Evolutionary conservation across 1,140 invertebrate species (phyloP), one percentile per base, ranked within the genome.

Genomic region (Coelopa frigida): DNA sequence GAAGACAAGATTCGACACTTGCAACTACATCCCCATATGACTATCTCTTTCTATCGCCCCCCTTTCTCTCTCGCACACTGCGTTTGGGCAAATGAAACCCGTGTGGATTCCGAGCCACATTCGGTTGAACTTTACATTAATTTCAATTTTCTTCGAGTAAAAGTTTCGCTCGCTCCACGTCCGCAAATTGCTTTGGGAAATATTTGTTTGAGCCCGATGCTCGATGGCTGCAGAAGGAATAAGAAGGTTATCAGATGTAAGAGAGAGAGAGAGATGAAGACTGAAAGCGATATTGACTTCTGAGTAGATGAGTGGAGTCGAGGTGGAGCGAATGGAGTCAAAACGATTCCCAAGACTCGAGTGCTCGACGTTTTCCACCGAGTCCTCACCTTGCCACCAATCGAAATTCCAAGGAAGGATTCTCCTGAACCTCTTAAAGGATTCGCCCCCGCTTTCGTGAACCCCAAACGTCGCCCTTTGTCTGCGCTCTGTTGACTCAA

Each of bases 61-160:
- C 27, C 27, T 8, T 29, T 29, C 24, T 20, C 40, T 11, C 40
- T 11, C 23, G 32, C 17, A 17, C 11, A 42, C 15, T 51, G 58
- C 60, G 63, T 63, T 63, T 63, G 58, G 61, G 58, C 53, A 64
- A 63, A 63, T 63, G 58, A 58, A 61, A 58, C 60, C 60, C 60
- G 61, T 63, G 60, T 62, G 60, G 60, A 61, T 61, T 61, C 60
- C 63, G 63, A 63, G 60, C 60, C 60, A 63, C 60, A 63, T 63
- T 63, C 61, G 53, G 54, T 63, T 54, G 53, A 63, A 63, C 56
- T 63, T 63, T 60, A 61, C 60, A 63, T 63, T 63, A 63, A 63
- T 63, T 63, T 63, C 60, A 63, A 63, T 63, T 63, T 63, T 59
- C 58, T 61, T 55, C 47, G 56, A 59, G 61, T 57, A 61, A 63